A percentile compares a stretch with the other conserved stretches of the same genome.
Conservation (phyloP, 2,888 invertebrate species). For the Lasioglossum calceatum region DNA sequence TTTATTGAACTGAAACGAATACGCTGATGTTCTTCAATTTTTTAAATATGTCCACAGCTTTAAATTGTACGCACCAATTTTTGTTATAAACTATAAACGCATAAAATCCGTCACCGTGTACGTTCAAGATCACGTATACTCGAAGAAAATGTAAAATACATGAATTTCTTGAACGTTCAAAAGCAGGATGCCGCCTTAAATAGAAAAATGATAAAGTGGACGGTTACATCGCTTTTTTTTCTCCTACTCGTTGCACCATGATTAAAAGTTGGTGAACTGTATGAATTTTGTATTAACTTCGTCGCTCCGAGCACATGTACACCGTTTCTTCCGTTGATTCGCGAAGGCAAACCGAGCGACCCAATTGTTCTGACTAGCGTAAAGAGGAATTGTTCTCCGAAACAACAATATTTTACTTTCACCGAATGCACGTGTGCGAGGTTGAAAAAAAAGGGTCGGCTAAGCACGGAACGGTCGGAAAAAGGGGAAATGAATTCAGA, state of each 20-base stretch:
- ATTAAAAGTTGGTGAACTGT: not conserved
- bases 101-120: not conserved
- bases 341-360: constrained; percentile 56
- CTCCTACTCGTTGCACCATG: not conserved
- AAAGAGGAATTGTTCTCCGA: constrained; percentile 52
- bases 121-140: not conserved
- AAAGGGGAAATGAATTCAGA: constrained; percentile 4
- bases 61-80: too few relatives aligned
- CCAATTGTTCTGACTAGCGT: constrained; percentile 57
- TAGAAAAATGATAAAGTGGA: not conserved
- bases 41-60: too few relatives aligned
- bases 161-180: not conserved
- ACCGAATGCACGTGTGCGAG: constrained; percentile 15
- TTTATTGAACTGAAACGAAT: too few relatives aligned
- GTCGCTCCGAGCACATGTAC: constrained; percentile 25
- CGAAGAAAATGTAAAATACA: not conserved
- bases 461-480: not conserved
- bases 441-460: constrained; percentile 11
- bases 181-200: not conserved
- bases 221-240: not conserved
- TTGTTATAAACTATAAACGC: too few relatives aligned
- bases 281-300: constrained; percentile 31
- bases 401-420: constrained; percentile 47
- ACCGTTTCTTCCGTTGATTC: constrained; percentile 51
- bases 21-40: too few relatives aligned